A percentile compares a stretch with the other conserved stretches of the same genome.
Conservation (phyloP, 2,888 invertebrate genomes). For the Chymomyza fuscimana region DNA sequence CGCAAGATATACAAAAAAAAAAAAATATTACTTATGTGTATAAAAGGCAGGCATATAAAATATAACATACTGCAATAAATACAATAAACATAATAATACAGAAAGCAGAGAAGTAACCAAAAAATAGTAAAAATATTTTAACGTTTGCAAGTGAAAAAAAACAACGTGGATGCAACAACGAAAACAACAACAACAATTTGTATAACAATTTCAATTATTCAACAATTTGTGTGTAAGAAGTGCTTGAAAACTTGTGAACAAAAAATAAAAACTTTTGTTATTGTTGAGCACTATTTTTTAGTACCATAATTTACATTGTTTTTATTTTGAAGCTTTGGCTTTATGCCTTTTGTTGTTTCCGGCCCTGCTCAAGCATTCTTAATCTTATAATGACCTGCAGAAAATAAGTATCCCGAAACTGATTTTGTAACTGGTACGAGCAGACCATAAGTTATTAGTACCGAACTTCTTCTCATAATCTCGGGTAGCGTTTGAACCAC, state of each 20-base stretch:
- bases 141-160: conserved; percentile 43
- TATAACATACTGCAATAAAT: background rate
- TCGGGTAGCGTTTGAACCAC: too few species aligned
- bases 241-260: conserved; percentile 56
- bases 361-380: background rate
- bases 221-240: conserved; percentile 65
- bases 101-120: conserved; percentile 3
- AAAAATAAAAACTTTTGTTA: background rate
- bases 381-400: background rate
- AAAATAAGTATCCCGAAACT: background rate
- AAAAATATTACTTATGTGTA: conserved; percentile 20
- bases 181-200: conserved; percentile 34
- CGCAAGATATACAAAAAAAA: conserved; percentile 21
- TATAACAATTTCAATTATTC: conserved; percentile 56
- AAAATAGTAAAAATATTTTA: conserved; percentile 28
- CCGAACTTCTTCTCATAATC: too few species aligned
- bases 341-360: background rate
- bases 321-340: background rate
- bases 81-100: conserved; percentile 17
- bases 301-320: background rate
- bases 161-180: conserved; percentile 30
- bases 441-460: too few species aligned
- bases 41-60: conserved; percentile 23
- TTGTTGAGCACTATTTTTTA: background rate
- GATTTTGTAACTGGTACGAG: too few species aligned